A percentile compares a stretch with the other conserved stretches of the same genome.
Evolutionary conservation across 2,113 vertebrate species (phyloP).

Genomic region (Rhinopomastus cyanomelas): DNA sequence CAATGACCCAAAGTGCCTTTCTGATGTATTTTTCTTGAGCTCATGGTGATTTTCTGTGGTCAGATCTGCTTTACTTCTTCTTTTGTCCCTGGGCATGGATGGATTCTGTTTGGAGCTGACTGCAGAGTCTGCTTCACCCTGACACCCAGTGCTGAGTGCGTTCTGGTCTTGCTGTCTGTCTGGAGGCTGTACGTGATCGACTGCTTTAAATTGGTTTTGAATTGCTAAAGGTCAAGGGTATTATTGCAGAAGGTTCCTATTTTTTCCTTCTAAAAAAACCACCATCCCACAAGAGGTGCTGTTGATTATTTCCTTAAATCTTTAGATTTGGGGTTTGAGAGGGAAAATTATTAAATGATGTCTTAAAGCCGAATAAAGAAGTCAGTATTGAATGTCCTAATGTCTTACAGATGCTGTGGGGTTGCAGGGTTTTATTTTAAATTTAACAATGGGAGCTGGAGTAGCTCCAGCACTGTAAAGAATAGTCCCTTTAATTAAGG

Average conservation of each 20-base stretch:
- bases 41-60: not conserved
- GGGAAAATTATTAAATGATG: not conserved
- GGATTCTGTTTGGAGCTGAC: not conserved
- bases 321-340: not conserved
- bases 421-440: slow-evolving; percentile 45
- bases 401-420: slow-evolving; percentile 53
- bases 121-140: not conserved
- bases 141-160: fast-evolving
- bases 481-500: slow-evolving; percentile 53
- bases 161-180: not conserved
- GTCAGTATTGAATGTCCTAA: slow-evolving; percentile 24
- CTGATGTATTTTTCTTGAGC: not conserved
- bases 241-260: not conserved
- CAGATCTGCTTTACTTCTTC: not conserved
- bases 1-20: not conserved
- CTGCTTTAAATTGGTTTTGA: not conserved
- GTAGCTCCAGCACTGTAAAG: slow-evolving; percentile 28
- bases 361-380: slow-evolving; percentile 45
- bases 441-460: slow-evolving; percentile 63
- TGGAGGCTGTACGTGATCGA: fast-evolving
- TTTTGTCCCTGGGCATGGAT: not conserved
- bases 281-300: not conserved
- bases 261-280: not conserved
- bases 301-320: not conserved
- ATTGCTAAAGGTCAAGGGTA: not conserved